Percentiles rank a stretch among this genome's conserved stretches.
Evolutionary conservation across 2,797 vertebrate species (phyloP).

Genomic region (Alauda arvensis): DNA sequence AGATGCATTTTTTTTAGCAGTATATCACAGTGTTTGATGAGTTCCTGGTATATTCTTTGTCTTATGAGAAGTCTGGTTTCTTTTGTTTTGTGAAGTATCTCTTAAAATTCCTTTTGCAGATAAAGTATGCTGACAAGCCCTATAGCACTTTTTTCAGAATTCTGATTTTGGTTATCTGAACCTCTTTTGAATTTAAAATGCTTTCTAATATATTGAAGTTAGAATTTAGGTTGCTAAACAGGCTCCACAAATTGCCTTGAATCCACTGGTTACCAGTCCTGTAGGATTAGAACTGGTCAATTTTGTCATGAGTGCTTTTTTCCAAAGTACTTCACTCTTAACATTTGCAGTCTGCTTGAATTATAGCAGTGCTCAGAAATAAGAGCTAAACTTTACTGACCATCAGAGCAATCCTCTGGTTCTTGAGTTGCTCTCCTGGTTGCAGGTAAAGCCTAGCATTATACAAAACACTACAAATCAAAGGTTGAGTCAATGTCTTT

Average conservation of each 20-base stretch:
- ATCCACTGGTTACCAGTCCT: background rate
- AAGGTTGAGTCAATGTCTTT: background rate
- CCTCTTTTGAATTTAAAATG: background rate
- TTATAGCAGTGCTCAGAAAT: background rate
- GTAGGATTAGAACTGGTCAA: background rate
- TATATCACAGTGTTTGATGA: background rate
- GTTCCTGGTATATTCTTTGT: background rate
- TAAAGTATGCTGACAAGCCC: background rate
- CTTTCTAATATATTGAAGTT: background rate
- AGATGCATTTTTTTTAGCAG: background rate
- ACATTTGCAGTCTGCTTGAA: background rate
- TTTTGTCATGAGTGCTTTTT: background rate
- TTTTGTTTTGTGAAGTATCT: background rate
- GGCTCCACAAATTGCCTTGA: background rate
- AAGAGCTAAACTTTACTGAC: background rate
- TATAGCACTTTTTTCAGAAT: background rate
- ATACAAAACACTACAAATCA: background rate
- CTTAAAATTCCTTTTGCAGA: background rate
- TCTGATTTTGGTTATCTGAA: background rate
- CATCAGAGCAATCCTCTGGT: background rate
- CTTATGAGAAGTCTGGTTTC: background rate
- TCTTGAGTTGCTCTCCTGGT: background rate
- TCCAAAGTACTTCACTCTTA: background rate
- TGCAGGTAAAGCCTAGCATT: conserved; percentile 12
- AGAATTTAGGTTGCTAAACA: background rate